phyloP scores from a whole-genome alignment of 1,140 invertebrate species.

The Hycleus phaleratus region DNA sequence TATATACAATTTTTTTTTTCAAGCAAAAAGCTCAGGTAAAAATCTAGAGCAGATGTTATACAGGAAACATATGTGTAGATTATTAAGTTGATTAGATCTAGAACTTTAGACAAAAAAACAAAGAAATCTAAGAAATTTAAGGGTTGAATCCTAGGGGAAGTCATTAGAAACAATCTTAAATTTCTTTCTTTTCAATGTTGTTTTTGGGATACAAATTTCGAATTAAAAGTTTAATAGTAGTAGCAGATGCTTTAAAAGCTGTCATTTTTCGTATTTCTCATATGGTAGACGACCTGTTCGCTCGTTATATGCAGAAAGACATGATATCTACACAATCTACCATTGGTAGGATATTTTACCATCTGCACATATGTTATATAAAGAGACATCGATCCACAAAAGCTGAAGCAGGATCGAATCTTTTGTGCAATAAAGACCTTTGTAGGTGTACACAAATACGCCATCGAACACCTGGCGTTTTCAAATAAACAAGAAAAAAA shows the following conservation, averaged over 20 bases:
- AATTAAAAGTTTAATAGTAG: too few species aligned
- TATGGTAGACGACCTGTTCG: too few species aligned
- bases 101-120: background rate
- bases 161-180: background rate
- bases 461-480: conserved; percentile 12
- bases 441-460: conserved; percentile 10
- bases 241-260: too few species aligned
- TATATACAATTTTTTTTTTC: background rate
- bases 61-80: conserved; percentile 9
- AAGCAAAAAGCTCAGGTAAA: conserved; percentile 2
- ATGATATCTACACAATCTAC: too few species aligned
- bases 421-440: conserved; percentile 17
- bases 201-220: too few species aligned
- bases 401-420: conserved; percentile 5
- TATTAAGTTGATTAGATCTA: conserved; percentile 6
- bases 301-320: too few species aligned
- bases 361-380: background rate
- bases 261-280: too few species aligned
- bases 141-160: conserved; percentile 9
- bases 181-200: too few species aligned
- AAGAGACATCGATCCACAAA: background rate
- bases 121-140: conserved; percentile 10
- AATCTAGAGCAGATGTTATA: conserved; percentile 9
- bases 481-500: background rate
- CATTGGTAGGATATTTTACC: background rate